Conservation (phyloP, 1,140 invertebrate genomes). For the Aphelinus certus region DNA sequence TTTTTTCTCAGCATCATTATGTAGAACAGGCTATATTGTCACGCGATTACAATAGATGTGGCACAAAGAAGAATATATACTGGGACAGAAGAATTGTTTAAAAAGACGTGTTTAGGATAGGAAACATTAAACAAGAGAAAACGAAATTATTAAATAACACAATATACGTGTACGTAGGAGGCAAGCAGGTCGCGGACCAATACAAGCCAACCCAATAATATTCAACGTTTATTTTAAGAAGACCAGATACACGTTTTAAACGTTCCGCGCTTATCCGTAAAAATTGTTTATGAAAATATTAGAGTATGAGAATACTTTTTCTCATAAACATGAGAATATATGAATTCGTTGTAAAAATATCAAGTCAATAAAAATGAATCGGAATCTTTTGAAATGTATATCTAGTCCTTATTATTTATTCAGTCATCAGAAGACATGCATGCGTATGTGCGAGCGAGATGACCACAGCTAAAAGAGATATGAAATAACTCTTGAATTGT, state of each 20-base stretch:
- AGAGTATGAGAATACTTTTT: background rate
- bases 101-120: conserved; percentile 24
- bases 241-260: background rate
- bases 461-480: conserved; percentile 2
- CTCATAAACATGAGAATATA: too few species aligned
- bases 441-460: conserved; percentile 4
- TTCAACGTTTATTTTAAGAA: background rate
- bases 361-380: too few species aligned
- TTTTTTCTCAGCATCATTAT: conserved; percentile 52
- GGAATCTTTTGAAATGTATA: background rate
- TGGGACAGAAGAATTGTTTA: conserved; percentile 34
- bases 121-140: conserved; percentile 15
- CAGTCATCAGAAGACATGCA: background rate
- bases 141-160: conserved; percentile 20
- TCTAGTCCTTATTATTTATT: background rate
- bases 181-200: conserved; percentile 13
- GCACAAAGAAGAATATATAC: conserved; percentile 24
- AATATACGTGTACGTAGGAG: conserved; percentile 16
- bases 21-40: conserved; percentile 35
- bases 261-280: background rate
- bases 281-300: background rate
- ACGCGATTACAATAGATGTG: conserved; percentile 40
- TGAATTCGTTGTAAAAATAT: too few species aligned
- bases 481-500: conserved; percentile 2
- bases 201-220: conserved; percentile 15